phyloP scores from a whole-genome alignment of 2,113 vertebrate genomes.

The Orycteropus afer region DNA sequence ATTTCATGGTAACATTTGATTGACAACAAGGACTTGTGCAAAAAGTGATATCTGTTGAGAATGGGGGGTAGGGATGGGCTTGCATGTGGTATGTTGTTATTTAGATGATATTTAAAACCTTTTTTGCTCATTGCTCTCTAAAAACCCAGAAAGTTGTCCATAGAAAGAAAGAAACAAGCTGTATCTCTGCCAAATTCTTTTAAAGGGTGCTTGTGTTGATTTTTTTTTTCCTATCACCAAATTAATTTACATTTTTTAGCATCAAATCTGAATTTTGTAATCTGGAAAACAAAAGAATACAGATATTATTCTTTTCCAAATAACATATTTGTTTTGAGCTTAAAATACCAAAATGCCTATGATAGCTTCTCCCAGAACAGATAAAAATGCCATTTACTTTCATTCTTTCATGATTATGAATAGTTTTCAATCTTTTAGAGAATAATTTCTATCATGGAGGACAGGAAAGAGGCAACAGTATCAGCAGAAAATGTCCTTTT shows the following conservation, averaged over 20 bases:
- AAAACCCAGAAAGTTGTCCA: neutral
- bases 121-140: neutral
- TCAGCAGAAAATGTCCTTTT: neutral
- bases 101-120: slow-evolving; percentile 61
- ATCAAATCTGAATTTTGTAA: slow-evolving; percentile 27
- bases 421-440: neutral
- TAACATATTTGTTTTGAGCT: neutral
- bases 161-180: neutral
- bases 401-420: neutral
- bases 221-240: neutral
- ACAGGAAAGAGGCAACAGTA: neutral
- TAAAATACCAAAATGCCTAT: neutral
- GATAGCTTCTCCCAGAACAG: neutral
- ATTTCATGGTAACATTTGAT: slow-evolving; percentile 64
- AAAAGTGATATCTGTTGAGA: slow-evolving; percentile 20
- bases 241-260: slow-evolving; percentile 42
- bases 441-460: neutral
- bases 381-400: neutral
- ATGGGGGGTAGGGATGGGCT: too few species aligned
- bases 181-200: slow-evolving; percentile 26
- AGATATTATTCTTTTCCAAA: neutral
- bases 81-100: neutral
- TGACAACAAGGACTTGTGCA: slow-evolving; percentile 67
- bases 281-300: slow-evolving; percentile 16
- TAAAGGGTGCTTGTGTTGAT: neutral